Base-by-base conservation (phyloP, 2,797 vertebrate genomes). In the Cynodonichthys magdalenae region DNA sequence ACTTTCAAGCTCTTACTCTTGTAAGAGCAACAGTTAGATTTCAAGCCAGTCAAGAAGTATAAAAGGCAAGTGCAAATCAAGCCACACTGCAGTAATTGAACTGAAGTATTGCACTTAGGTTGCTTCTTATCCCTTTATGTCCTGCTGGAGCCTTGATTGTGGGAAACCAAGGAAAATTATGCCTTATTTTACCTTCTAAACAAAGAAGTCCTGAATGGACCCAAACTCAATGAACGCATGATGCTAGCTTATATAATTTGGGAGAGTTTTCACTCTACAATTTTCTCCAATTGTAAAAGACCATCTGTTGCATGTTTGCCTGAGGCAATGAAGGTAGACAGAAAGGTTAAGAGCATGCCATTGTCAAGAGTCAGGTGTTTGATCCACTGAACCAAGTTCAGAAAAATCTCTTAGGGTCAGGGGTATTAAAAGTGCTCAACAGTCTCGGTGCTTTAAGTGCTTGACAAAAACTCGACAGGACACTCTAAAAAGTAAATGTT, bases 31-130 rank as follows among this genome's bases (percentile, higher is more conserved):
- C 31, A 34, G n/a, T 9, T 34, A 24, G 46, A 20, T 59, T 63
- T 51, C 11, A 66, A 65, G 31, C 59, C 20, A 4, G 17, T 63
- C 42, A 46, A 18, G 39, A 58, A 60, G 59, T n/a, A 3, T 51
- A 68, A 80, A 66, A 66, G 50, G 34, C 34, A 46, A 78, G 47
- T 39, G 24, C 48, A 77, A 77, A 71, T 84, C 45, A 81, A 53
- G 47, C 67, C 69, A 74, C 63, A 57, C 54, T 52, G 28, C 66
- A 58, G 50, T 81, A 70, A 81, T 56, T 81, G 73, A 75, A 69
- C 51, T 81, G 74, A 81, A 80, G 58, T 59, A 45, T 50, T 57
- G 28, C 36, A 65, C 66, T 77, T 73, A 19, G 63, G 12, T 69
- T 68, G 36, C 54, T 74, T 61, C 58, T 46, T 56, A 28, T 31